Evolutionary conservation across 2,797 vertebrate species (phyloP).

Genomic region (Rhabdomys pumilio): DNA sequence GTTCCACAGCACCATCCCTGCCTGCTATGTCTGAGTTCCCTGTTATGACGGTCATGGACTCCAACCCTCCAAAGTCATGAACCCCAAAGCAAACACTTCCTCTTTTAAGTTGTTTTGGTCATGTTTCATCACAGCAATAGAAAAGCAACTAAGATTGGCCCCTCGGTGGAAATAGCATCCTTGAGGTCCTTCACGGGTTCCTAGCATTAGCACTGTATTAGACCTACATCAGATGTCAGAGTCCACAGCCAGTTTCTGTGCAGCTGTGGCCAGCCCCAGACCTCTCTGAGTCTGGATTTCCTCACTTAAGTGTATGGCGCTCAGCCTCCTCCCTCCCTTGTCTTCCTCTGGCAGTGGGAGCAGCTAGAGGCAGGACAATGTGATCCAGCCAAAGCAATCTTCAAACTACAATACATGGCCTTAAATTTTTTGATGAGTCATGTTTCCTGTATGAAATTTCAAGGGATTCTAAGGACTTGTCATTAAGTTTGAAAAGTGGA

Average conservation of each 20-base stretch:
- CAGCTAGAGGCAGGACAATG: not conserved
- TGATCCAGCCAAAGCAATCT: not conserved
- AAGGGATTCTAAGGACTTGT: slow-evolving; percentile 10
- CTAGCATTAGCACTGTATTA: not conserved
- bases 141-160: not conserved
- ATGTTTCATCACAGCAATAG: not conserved
- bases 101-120: not conserved
- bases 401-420: not conserved
- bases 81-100: not conserved
- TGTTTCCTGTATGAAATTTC: not conserved
- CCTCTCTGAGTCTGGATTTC: not conserved
- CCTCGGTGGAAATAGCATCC: not conserved
- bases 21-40: not conserved
- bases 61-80: not conserved
- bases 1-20: rapidly evolving
- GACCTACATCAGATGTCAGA: not conserved
- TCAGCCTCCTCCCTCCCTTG: not conserved
- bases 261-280: not conserved
- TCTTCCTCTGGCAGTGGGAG: not conserved
- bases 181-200: not conserved
- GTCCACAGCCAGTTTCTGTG: not conserved
- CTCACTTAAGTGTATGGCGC: not conserved
- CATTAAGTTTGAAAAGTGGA: slow-evolving; percentile 55
- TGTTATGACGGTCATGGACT: not conserved
- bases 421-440: not conserved